Conservation (phyloP, 2,888 invertebrate species). For the Acleris holmiana region DNA sequence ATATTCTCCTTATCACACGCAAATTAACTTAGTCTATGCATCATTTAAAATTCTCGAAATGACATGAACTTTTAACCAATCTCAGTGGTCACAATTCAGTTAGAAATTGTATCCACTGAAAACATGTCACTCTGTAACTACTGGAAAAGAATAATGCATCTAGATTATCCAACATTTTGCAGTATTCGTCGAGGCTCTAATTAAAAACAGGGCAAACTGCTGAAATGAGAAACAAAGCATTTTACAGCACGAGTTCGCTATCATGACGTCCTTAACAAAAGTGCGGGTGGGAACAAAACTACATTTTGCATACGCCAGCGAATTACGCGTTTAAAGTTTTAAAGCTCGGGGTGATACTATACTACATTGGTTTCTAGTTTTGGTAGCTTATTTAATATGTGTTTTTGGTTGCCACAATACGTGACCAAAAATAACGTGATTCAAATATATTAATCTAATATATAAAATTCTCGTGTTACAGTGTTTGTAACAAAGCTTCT, state of each 20-base stretch:
- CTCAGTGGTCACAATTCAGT: background rate
- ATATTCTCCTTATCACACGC: no score
- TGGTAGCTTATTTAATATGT: no score
- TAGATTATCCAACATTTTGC: slow-evolving; percentile 19
- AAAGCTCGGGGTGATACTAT: background rate
- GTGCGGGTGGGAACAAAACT: slow-evolving; percentile 1
- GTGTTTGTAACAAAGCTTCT: no score
- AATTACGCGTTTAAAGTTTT: background rate
- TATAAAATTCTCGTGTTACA: no score
- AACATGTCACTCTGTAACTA: background rate
- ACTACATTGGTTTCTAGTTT: background rate
- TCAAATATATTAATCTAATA: no score
- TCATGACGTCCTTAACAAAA: slow-evolving; percentile 18
- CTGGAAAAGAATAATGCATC: background rate
- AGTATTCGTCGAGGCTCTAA: slow-evolving; percentile 17
- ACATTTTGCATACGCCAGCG: slow-evolving; percentile 14
- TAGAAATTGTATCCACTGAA: background rate
- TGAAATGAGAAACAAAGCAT: slow-evolving; percentile 13
- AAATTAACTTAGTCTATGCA: no score
- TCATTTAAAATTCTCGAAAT: no score
- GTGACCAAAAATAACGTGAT: no score
- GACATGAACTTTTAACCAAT: no score
- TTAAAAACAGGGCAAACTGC: slow-evolving; percentile 27
- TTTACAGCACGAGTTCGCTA: slow-evolving; percentile 8
- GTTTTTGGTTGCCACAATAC: background rate